phyloP scores from a whole-genome alignment of 1,140 invertebrate species.

The Sitobion miscanthi region DNA sequence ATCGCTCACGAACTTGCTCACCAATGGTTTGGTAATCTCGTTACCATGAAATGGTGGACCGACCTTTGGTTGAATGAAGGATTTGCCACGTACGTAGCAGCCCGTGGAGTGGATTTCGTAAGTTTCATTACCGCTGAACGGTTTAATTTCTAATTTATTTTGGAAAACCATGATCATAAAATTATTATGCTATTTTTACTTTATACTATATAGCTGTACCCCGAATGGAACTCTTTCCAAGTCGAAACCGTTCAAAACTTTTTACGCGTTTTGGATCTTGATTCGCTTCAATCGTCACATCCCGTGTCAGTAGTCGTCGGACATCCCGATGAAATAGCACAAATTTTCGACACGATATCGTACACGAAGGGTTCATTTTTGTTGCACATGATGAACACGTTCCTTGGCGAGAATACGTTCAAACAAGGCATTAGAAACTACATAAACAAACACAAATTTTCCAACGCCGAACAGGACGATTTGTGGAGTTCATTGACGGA shows the following conservation, averaged over 20 bases:
- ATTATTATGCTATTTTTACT: slow-evolving; percentile 21
- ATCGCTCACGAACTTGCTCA: slow-evolving; percentile 85
- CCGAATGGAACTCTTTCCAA: slow-evolving; percentile 69
- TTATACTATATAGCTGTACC: slow-evolving; percentile 57
- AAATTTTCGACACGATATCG: slow-evolving; percentile 90
- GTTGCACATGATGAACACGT: slow-evolving; percentile 87
- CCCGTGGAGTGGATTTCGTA: slow-evolving; percentile 68
- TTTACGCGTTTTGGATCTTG: slow-evolving; percentile 67
- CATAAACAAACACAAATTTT: slow-evolving; percentile 69
- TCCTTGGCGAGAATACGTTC: slow-evolving; percentile 79
- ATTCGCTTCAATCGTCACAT: slow-evolving; percentile 70
- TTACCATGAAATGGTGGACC: slow-evolving; percentile 82
- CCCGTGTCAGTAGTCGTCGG: slow-evolving; percentile 69
- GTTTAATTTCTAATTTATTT: neutral
- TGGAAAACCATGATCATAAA: neutral
- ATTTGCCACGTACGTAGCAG: slow-evolving; percentile 79
- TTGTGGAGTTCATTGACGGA: slow-evolving; percentile 78
- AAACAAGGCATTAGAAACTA: slow-evolving; percentile 74
- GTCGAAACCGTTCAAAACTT: slow-evolving; percentile 70
- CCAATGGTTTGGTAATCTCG: slow-evolving; percentile 79
- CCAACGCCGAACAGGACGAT: slow-evolving; percentile 81
- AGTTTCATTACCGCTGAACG: neutral
- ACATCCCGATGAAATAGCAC: slow-evolving; percentile 79
- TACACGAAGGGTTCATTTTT: slow-evolving; percentile 86
- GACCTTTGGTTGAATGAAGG: slow-evolving; percentile 77